Conservation (phyloP, 2,888 invertebrate genomes). For the Torymus aiolomorphi region DNA sequence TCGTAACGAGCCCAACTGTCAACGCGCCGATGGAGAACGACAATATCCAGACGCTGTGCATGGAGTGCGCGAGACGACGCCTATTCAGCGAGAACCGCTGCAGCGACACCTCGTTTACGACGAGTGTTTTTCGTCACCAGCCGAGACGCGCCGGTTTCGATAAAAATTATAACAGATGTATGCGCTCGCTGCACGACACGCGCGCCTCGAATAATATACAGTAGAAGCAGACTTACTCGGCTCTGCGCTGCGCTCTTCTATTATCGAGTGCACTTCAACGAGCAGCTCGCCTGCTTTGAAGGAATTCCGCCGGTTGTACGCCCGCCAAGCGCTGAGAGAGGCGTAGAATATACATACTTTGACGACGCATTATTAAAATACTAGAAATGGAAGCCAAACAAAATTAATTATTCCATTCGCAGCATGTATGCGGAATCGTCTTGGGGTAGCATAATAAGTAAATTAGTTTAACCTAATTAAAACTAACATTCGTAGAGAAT, state of each 20-base stretch:
- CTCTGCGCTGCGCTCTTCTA: not conserved
- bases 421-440: no score
- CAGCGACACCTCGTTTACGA: constrained; percentile 44
- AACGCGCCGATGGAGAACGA: constrained; percentile 58
- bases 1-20: constrained; percentile 66
- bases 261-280: not conserved
- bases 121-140: constrained; percentile 44
- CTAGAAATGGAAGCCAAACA: no score
- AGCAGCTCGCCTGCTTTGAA: not conserved
- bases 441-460: no score
- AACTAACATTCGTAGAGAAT: no score
- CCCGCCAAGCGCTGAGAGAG: no score
- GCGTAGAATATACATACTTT: no score
- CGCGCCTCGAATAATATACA: not conserved
- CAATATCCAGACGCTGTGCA: constrained; percentile 60
- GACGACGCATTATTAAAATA: no score
- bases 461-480: no score
- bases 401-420: no score
- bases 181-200: no score
- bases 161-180: constrained; percentile 46
- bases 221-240: constrained; percentile 3
- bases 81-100: not conserved
- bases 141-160: constrained; percentile 19
- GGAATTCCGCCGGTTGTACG: not conserved
- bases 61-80: not conserved